phyloP scores from a whole-genome alignment of 2,888 invertebrate genomes.

The Dascillus cervinus region DNA sequence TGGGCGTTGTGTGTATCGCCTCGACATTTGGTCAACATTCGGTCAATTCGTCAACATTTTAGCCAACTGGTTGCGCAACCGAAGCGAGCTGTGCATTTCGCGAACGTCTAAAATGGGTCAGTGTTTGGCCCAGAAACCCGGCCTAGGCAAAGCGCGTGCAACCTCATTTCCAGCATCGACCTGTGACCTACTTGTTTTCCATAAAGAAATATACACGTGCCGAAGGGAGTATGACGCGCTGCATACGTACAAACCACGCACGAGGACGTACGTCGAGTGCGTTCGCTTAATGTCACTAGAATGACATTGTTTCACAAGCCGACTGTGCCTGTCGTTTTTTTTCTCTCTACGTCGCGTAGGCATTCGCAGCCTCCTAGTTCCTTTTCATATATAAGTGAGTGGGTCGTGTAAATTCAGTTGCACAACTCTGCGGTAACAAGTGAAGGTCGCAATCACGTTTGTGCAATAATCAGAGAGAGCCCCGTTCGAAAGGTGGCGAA shows the following conservation, averaged over 20 bases:
- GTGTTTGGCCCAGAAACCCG: slow-evolving; percentile 23
- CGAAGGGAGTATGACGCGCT: slow-evolving; percentile 8
- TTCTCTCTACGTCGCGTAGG: no score
- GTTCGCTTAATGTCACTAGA: no score
- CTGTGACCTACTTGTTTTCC: slow-evolving; percentile 22
- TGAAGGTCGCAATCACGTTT: slow-evolving; percentile 13
- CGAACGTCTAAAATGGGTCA: slow-evolving; percentile 13
- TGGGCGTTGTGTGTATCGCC: no score
- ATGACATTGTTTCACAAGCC: no score
- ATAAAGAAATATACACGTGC: slow-evolving; percentile 14
- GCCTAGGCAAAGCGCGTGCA: slow-evolving; percentile 22
- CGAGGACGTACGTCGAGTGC: no score
- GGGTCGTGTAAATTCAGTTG: slow-evolving; percentile 11
- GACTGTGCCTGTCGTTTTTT: no score
- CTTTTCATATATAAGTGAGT: slow-evolving; percentile 5
- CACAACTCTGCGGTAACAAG: slow-evolving; percentile 10
- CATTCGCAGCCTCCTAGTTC: no score
- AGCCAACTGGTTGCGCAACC: slow-evolving; percentile 10
- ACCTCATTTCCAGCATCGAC: slow-evolving; percentile 22
- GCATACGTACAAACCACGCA: slow-evolving; percentile 7
- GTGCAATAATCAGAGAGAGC: no score
- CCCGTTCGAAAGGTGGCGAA: no score
- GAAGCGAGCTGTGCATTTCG: slow-evolving; percentile 8
- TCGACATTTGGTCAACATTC: no score
- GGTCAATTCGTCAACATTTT: no score